Base-by-base conservation (phyloP, 1,140 invertebrate species). In the Anagrus nilaparvatae region DNA sequence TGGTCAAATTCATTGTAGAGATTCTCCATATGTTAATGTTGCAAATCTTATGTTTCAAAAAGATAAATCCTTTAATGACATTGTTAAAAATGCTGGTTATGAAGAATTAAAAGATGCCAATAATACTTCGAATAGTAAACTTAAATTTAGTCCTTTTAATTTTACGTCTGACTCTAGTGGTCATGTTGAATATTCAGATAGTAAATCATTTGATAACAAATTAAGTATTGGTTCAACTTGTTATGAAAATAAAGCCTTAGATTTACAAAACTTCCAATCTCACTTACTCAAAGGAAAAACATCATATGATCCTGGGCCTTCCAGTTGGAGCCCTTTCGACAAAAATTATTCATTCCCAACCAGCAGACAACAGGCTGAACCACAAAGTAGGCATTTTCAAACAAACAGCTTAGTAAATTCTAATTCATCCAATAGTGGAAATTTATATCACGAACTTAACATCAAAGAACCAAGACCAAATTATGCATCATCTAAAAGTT, bases 1-100 rank as follows among this genome's bases (percentile, higher is more conserved):
- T n/a, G 49, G 29, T 32, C 29, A 47, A 18, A n/a, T 38, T 41
- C 52, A 47, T 46, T 19, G 54, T 41, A 31, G 48, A 39, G 56
- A 56, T 43, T 61, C 61, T 27, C 59, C 60, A 0, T 67, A 67
- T 47, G 72, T 73, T 32, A 72, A 75, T 37, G 51, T 75, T 33
- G 59, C 72, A 49, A 75, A 69, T 46, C 44, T 64, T 10, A 47
- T 61, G 31, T 61, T 64, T 23, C 54, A 58, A 37, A 61, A 65
- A 24, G 60, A 63, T 25, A 63, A 63, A 31, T 56, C 47, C 14
- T 65, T 62, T 41, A 46, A 50, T 8, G 60, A 67, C 6, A 49
- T 46, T 3, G 54, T 52, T 8, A 58, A 56, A 25, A 59, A 50
- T 32, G 60, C 58, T n/a, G 61, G 61, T 6, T 68, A 65, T 42